phyloP scores from a whole-genome alignment of 2,888 invertebrate genomes.

The Nomada fabriciana region DNA sequence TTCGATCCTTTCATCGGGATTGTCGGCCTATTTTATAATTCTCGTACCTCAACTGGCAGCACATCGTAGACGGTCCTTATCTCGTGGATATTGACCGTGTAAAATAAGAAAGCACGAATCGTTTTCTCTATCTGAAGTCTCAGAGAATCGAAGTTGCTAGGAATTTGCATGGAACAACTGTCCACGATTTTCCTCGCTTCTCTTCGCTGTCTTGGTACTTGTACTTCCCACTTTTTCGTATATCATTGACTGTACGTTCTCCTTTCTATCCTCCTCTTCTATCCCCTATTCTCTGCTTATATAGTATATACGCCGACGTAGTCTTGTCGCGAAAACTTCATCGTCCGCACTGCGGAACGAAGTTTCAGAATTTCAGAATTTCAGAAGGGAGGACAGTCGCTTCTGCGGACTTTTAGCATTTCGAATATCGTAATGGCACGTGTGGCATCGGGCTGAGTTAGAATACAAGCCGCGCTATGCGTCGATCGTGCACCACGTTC shows the following conservation, averaged over 20 bases:
- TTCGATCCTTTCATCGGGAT: conserved; percentile 19
- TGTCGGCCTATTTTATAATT: conserved; percentile 48
- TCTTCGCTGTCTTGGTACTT: conserved; percentile 3
- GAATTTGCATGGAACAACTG: conserved; percentile 81
- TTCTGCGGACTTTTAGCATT: conserved; percentile 47
- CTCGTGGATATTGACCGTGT: conserved; percentile 36
- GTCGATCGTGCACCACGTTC: conserved; percentile 27
- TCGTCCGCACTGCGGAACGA: conserved; percentile 6
- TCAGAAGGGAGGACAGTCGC: conserved; percentile 1
- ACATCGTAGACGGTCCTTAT: conserved; percentile 32
- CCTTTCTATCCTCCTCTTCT: background rate
- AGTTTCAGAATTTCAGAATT: conserved; percentile 27
- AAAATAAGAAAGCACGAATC: conserved; percentile 40
- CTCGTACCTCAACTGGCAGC: conserved; percentile 28
- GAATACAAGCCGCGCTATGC: conserved; percentile 40
- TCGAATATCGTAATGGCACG: conserved; percentile 54
- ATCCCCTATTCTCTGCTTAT: too few species aligned
- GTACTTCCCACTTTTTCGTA: conserved; percentile 16
- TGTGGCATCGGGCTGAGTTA: conserved; percentile 36
- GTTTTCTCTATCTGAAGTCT: conserved; percentile 19
- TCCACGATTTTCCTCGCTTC: conserved; percentile 46
- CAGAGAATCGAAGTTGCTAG: conserved; percentile 74
- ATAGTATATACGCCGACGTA: background rate
- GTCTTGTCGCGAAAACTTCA: conserved; percentile 57
- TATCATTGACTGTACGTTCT: background rate